Evolutionary conservation across 2,113 vertebrate species (phyloP), one percentile per base, ranked within the genome.

Genomic region (Cyanocitta stelleri): DNA sequence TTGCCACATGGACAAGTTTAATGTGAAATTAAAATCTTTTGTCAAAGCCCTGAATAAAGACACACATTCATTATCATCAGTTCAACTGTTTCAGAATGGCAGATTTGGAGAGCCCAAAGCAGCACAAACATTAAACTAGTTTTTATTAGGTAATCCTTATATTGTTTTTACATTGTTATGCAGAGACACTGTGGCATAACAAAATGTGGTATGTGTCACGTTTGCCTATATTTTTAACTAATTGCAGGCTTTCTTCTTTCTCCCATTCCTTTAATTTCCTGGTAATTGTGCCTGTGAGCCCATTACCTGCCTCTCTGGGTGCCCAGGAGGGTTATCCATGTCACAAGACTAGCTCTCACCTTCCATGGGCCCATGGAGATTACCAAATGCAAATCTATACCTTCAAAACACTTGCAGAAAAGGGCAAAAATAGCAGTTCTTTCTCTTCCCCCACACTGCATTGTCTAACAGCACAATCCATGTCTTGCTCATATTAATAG

Each of bases 41-140:
- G 92, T 95, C 90, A 90, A 86, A 64, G 26, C 71, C 67, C 69
- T 96, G 56, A 91, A 91, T 66, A 80, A 95, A 93, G 58, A 33
- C 32, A 82, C 84, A 97, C 67, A 91, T 93, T 94, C 96, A 97
- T 97, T 97, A 97, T 92, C 88, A 95, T 86, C 61, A 71, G 56
- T 96, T 96, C 72, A 93, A 37, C 69, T 94, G 76, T 85, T 96
- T 83, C 84, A 92, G 87, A 91, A 75, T 14, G 94, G 93, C 94
- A 97, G 88, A 92, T 96, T 92, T 94, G 78, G 74, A 96, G 69
- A 29, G 29, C 88, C 39, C 55, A 69, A 96, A 97, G 94, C 96
- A 97, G 94, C 49, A 94, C 33, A 92, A 91, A 94, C 46, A 93
- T 96, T 91, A 92, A 97, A 93, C 69, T 89, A 93, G 77, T 84